A percentile compares a stretch with the other conserved stretches of the same genome.
phyloP scores from a whole-genome alignment of 1,140 invertebrate genomes.

The Formica exsecta region DNA sequence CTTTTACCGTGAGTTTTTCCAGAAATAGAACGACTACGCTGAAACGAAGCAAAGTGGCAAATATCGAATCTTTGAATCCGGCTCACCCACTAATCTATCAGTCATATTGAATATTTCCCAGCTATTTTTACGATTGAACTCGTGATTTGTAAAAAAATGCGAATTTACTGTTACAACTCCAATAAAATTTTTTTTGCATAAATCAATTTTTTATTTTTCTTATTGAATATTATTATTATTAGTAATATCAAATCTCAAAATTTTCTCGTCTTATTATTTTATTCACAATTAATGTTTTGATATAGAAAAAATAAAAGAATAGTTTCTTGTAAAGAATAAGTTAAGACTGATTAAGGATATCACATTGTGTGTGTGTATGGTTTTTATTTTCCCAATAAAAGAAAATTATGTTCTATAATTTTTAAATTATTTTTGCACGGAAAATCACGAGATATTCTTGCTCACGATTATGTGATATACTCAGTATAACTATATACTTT shows the following conservation, averaged over 20 bases:
- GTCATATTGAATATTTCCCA: constrained; percentile 23
- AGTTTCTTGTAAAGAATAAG: not conserved
- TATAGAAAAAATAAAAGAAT: not conserved
- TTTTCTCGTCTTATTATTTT: not conserved
- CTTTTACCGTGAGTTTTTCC: constrained; percentile 17
- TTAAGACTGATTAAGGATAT: not conserved
- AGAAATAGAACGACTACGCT: constrained; percentile 34
- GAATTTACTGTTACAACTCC: not conserved
- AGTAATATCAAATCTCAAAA: not conserved
- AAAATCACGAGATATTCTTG: not conserved
- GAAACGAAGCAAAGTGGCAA: constrained; percentile 36
- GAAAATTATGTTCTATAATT: not conserved
- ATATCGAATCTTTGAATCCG: constrained; percentile 41
- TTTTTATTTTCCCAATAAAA: not conserved
- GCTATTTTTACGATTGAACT: constrained; percentile 30
- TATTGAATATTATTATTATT: constrained; percentile 5
- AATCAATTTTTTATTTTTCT: not conserved
- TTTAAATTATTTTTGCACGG: not conserved
- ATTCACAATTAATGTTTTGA: not conserved
- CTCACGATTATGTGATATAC: not conserved
- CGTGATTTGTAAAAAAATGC: constrained; percentile 2
- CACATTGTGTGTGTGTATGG: too few relatives aligned
- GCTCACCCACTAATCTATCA: constrained; percentile 29
- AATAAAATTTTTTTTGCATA: not conserved
- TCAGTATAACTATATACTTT: not conserved